Base-by-base conservation (phyloP, 1,140 invertebrate genomes). In the Hermetia illucens region DNA sequence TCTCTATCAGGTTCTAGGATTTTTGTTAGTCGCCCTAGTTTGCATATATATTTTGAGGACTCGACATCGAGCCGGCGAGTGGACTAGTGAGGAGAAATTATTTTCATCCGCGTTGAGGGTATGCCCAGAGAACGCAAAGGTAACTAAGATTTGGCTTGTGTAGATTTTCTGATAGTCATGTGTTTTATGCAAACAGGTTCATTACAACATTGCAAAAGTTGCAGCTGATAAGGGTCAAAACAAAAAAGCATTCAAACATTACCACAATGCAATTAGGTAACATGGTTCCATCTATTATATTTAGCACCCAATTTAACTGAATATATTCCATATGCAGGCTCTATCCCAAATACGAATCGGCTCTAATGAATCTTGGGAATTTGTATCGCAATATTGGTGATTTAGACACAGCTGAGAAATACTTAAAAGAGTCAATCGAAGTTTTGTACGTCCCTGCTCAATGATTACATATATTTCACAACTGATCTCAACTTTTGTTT, bases 341-440 rank as follows among this genome's bases (percentile, higher is more conserved):
- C 13, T 77, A 92, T 70, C 87, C 89, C 6, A 64, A 79, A 13
- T 97, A 97, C 63, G 88, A 93, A 62, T 89, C 94, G 64, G 92
- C 93, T 1, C 85, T 96, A 76, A 98, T 97, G 61, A 98, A 98
- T 66, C 71, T 96, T 30, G 92, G 85, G 1, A 96, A 97, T 67
- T 69, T 97, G 37, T 66, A 93, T 20, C 82, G 90, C 53, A 81
- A 91, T 51, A 64, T 74, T 42, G 77, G 78, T 13, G 59, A 80
- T 27, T 71, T 76, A 36, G 40, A 62, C 13, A 75, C 86, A 60
- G 88, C 92, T 16, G 80, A 91, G 65, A 53, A 58, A 32, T 71
- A 89, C 36, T 68, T 96, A 15, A 64, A 67, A 46, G 70, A 69
- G 54, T 88, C 92, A 33, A 63, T 94, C 6, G 49, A 66, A 38